Conservation (phyloP, 2,888 invertebrate genomes). For the Zelleria hepariella region DNA sequence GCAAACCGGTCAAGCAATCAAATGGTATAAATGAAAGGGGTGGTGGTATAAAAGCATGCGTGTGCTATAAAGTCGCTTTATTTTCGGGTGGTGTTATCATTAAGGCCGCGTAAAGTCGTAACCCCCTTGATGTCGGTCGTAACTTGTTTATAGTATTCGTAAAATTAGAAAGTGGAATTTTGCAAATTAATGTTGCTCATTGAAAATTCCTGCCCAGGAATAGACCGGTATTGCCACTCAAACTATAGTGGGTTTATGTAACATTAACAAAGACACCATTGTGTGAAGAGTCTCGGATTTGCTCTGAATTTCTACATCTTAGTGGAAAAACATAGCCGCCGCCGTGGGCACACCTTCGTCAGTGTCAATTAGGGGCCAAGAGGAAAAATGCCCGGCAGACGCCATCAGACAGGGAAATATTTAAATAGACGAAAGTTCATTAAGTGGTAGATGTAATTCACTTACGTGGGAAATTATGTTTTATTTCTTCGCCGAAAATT, state of each 20-base stretch:
- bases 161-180: conserved; percentile 50
- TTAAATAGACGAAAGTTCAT: conserved; percentile 13
- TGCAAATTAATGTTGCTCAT: conserved; percentile 17
- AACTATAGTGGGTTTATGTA: conserved; percentile 9
- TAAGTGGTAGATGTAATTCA: conserved; percentile 8
- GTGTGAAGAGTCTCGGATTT: neutral
- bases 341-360: conserved; percentile 43
- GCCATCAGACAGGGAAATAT: conserved; percentile 19
- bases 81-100: conserved; percentile 57
- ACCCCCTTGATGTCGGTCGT: conserved; percentile 58
- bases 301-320: neutral
- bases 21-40: conserved; percentile 25
- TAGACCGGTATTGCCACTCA: neutral
- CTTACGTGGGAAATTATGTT: neutral
- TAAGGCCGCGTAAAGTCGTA: conserved; percentile 51
- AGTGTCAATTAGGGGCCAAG: conserved; percentile 50
- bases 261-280: conserved; percentile 1
- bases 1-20: conserved; percentile 1
- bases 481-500: neutral
- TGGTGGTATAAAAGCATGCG: conserved; percentile 35
- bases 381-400: conserved; percentile 16
- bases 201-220: neutral
- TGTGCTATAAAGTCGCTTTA: conserved; percentile 52
- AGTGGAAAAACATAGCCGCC: conserved; percentile 30
- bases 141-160: conserved; percentile 61